phyloP scores from a whole-genome alignment of 2,797 vertebrate genomes.

The Muscicapa striata region DNA sequence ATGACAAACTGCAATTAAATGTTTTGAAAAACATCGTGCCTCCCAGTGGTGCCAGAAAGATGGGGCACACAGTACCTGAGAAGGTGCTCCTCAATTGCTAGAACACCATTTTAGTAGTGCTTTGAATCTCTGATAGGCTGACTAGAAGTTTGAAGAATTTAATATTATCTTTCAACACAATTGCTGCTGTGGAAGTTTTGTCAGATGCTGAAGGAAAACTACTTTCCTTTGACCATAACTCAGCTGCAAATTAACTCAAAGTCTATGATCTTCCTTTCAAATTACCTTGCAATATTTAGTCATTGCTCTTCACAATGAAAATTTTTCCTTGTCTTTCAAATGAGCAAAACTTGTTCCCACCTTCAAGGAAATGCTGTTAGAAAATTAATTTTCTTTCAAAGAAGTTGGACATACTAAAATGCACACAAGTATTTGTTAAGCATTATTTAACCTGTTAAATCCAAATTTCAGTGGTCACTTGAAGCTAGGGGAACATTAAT shows the following conservation, averaged over 20 bases:
- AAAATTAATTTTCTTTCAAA: not conserved
- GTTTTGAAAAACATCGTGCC: not conserved
- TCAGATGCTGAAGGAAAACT: conserved; percentile 9
- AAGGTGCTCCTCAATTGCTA: not conserved
- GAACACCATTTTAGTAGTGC: not conserved
- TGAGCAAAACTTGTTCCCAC: not conserved
- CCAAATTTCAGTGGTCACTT: not conserved
- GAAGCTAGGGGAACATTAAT: not conserved
- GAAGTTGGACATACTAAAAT: not conserved
- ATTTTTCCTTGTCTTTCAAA: not conserved
- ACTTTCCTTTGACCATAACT: not conserved
- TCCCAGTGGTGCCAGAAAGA: not conserved
- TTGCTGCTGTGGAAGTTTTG: not conserved
- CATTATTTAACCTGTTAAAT: not conserved
- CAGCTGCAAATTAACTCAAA: not conserved
- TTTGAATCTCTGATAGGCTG: not conserved
- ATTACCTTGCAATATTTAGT: not conserved
- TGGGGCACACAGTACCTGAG: not conserved
- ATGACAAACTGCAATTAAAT: not conserved
- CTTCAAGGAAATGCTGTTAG: not conserved
- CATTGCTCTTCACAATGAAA: not conserved
- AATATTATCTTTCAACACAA: not conserved
- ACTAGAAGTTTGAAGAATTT: not conserved
- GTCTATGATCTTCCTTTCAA: not conserved
- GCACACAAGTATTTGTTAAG: not conserved